Evolutionary conservation across 2,888 invertebrate species (phyloP).

Genomic region (Anthophora plumipes): DNA sequence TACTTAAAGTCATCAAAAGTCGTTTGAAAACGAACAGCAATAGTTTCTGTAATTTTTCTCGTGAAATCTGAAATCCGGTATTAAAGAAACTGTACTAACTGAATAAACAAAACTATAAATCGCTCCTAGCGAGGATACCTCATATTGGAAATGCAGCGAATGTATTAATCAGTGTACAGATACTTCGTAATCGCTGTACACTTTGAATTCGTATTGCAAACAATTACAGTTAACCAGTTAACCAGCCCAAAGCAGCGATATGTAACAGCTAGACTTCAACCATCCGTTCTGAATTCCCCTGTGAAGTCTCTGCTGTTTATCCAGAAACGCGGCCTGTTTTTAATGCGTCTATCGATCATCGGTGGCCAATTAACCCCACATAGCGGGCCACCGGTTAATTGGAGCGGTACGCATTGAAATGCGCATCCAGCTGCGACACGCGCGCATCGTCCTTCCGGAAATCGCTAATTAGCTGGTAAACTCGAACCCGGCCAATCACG

Average conservation of each 20-base stretch:
- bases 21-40: too few species aligned
- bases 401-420: slow-evolving; percentile 48
- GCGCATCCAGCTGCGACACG: slow-evolving; percentile 19
- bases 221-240: neutral
- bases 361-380: slow-evolving; percentile 42
- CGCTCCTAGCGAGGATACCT: too few species aligned
- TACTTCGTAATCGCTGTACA: too few species aligned
- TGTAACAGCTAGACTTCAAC: neutral
- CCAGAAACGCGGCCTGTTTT: slow-evolving; percentile 16
- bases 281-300: neutral
- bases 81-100: too few species aligned
- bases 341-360: slow-evolving; percentile 46
- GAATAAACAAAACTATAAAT: too few species aligned
- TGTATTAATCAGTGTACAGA: too few species aligned
- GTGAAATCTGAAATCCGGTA: too few species aligned
- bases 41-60: too few species aligned
- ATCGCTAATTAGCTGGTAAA: slow-evolving; percentile 50
- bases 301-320: neutral
- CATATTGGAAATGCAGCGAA: too few species aligned
- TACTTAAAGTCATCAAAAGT: too few species aligned
- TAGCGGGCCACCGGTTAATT: slow-evolving; percentile 42
- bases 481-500: slow-evolving; percentile 20
- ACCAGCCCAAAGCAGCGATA: too few species aligned
- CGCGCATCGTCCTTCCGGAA: slow-evolving; percentile 37
- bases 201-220: neutral